Conservation (phyloP, 1,140 invertebrate genomes). For the Cherax quadricarinatus region DNA sequence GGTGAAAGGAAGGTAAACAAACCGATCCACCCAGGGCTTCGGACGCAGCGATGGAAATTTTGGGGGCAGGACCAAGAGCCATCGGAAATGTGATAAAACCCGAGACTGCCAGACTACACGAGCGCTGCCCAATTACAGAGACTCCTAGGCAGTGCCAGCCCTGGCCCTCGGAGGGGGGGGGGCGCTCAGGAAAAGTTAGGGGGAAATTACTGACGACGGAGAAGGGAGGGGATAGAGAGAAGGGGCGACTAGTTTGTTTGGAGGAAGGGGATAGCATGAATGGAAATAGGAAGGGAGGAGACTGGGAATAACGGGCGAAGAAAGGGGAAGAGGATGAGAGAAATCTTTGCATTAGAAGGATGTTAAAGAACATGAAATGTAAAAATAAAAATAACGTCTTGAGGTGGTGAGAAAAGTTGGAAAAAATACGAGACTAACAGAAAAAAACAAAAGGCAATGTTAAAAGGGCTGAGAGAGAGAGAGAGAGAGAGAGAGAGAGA, state of each 20-base stretch:
- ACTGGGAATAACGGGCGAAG: neutral
- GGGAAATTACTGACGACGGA: conserved; percentile 67
- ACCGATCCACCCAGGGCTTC: neutral
- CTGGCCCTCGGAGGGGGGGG: conserved; percentile 18
- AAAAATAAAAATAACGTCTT: no score
- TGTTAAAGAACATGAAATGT: neutral
- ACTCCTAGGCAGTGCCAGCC: conserved; percentile 47
- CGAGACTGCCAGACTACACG: conserved; percentile 67
- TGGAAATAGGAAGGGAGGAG: neutral
- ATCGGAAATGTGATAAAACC: conserved; percentile 71
- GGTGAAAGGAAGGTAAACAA: neutral
- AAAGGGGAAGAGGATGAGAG: neutral
- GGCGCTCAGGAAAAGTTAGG: conserved; percentile 65
- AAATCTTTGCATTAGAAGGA: neutral
- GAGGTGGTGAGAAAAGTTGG: neutral
- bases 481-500: neutral
- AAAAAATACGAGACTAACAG: neutral
- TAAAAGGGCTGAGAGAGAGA: neutral
- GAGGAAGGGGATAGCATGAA: conserved; percentile 13
- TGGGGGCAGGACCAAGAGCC: conserved; percentile 68
- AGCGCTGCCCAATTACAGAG: conserved; percentile 67
- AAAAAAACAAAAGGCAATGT: neutral
- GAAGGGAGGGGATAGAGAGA: conserved; percentile 24
- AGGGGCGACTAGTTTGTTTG: conserved; percentile 1
- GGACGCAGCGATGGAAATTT: conserved; percentile 67